These are phyloP conservation scores for Habropoda laboriosa DNA, from an alignment of 1,140 invertebrate genomes.

Conservation along the genomic window DNA sequence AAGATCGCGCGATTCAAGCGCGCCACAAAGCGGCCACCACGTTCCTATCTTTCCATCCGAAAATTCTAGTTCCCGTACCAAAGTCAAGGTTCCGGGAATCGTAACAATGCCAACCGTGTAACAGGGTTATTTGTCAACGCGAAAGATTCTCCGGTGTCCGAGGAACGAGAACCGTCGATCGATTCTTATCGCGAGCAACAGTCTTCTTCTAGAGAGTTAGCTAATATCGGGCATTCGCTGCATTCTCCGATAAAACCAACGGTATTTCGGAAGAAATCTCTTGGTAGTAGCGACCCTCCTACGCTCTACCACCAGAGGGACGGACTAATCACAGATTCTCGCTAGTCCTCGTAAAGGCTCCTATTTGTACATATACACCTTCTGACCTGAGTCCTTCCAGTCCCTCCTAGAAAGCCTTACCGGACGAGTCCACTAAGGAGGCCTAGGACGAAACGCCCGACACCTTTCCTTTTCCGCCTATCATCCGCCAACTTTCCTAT, in stretches of 20 bases:
- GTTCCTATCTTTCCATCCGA: background rate
- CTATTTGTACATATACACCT: no score
- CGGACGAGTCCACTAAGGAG: no score
- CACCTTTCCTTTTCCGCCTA: no score
- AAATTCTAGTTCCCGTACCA: background rate
- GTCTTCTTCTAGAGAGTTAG: background rate
- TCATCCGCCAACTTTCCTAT: no score
- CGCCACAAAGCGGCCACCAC: no score
- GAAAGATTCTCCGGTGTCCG: background rate
- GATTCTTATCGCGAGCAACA: constrained; percentile 13
- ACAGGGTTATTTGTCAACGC: background rate
- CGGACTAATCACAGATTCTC: no score
- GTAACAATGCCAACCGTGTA: background rate
- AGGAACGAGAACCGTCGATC: background rate
- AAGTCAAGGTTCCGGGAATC: constrained; percentile 14
- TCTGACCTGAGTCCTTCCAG: no score
- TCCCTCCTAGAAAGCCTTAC: no score
- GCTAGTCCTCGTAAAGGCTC: no score
- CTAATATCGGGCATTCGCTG: background rate
- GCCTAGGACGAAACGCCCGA: no score
- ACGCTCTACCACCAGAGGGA: no score
- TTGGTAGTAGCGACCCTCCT: no score
- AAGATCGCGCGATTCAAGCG: constrained; percentile 40
- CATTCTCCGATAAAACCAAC: background rate
- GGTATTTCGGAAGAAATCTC: background rate